These are phyloP conservation scores for Drosophila formosana DNA, from an alignment of 2,888 invertebrate species.

Conservation along the genomic window DNA sequence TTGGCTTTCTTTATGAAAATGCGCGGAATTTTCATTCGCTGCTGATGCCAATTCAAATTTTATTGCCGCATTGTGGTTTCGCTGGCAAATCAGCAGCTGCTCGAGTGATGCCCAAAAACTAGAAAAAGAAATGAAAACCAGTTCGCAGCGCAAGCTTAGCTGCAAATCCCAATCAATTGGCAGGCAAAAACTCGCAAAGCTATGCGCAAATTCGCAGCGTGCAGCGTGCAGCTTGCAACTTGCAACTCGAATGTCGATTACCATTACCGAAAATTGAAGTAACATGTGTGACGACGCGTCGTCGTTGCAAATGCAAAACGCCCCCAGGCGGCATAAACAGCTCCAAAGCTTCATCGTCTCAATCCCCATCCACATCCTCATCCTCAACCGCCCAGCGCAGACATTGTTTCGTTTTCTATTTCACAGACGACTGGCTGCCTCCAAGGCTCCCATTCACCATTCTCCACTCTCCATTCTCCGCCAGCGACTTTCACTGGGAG, in stretches of 20 bases:
- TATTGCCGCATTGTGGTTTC: slow-evolving; percentile 26
- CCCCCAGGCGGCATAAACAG: slow-evolving; percentile 50
- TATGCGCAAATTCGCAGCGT: slow-evolving; percentile 21
- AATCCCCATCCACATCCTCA: not conserved
- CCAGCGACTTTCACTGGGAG: slow-evolving; percentile 67
- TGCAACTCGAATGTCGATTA: slow-evolving; percentile 50
- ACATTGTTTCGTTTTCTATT: slow-evolving; percentile 78
- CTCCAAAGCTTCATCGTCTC: slow-evolving; percentile 6
- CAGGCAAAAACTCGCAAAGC: slow-evolving; percentile 28
- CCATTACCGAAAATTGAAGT: slow-evolving; percentile 75
- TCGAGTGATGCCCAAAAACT: slow-evolving; percentile 18
- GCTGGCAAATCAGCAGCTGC: slow-evolving; percentile 27
- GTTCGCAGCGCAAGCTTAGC: slow-evolving; percentile 30
- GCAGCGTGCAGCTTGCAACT: slow-evolving; percentile 31
- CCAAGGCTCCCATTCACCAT: not conserved
- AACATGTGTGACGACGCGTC: slow-evolving; percentile 70
- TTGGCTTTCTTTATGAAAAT: slow-evolving; percentile 16
- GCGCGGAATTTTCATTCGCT: not conserved
- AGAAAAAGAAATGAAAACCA: slow-evolving; percentile 5
- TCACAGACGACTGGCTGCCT: slow-evolving; percentile 73
- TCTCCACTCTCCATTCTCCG: not conserved
- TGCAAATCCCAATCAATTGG: slow-evolving; percentile 48
- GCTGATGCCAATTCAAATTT: slow-evolving; percentile 16
- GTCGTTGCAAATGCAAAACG: slow-evolving; percentile 51
- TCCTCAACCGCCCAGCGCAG: slow-evolving; percentile 5